Evolutionary conservation across 2,113 vertebrate species (phyloP).

Genomic region (Heterochromis multidens): DNA sequence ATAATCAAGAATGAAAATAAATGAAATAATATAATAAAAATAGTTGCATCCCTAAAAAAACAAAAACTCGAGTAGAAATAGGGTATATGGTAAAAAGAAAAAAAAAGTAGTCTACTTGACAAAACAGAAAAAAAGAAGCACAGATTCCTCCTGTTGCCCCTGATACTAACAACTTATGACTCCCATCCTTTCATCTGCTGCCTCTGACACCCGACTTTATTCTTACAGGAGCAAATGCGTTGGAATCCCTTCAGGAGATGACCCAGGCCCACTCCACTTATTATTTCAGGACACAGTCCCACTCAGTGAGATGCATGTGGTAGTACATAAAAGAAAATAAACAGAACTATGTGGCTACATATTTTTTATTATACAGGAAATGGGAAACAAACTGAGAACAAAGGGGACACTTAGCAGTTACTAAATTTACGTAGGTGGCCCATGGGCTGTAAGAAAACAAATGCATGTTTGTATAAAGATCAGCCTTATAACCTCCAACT

Average conservation of each 20-base stretch:
- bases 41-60: not conserved
- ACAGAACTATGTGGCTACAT: conserved; percentile 11
- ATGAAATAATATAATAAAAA: too few species aligned
- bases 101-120: too few species aligned
- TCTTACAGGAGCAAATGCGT: conserved; percentile 7
- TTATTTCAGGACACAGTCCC: conserved; percentile 53
- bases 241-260: conserved; percentile 16
- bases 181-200: conserved; percentile 33
- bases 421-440: conserved; percentile 16
- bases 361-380: conserved; percentile 45
- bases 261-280: conserved; percentile 42
- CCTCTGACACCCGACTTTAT: conserved; percentile 51
- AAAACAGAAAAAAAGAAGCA: too few species aligned
- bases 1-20: too few species aligned
- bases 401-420: conserved; percentile 20
- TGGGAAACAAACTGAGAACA: conserved; percentile 40
- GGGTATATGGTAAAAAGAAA: too few species aligned
- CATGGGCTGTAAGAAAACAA: conserved; percentile 41
- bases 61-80: not conserved
- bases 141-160: not conserved
- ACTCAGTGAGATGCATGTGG: not conserved
- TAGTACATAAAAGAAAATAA: conserved; percentile 44
- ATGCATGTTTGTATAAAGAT: conserved; percentile 40
- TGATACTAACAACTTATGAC: conserved; percentile 5
- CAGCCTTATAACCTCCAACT: conserved; percentile 17